These are phyloP conservation scores for Nothoprocta pentlandii DNA, from an alignment of 2,113 vertebrate genomes.

Conservation along the genomic window DNA sequence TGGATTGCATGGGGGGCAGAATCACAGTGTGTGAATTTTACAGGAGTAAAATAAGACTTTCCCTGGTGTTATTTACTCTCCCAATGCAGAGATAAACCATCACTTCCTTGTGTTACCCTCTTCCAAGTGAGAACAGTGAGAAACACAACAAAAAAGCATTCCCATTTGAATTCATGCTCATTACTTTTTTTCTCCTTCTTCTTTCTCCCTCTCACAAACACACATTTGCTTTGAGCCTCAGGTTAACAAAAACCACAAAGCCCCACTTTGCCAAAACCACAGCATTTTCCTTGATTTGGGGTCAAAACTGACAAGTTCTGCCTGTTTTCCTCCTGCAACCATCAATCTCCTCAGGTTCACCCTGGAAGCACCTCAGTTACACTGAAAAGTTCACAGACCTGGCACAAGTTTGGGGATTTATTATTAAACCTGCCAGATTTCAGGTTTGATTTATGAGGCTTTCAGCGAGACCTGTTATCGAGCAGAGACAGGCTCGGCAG, in stretches of 20 bases:
- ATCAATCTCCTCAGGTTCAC: slow-evolving; percentile 59
- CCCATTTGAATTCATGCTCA: slow-evolving; percentile 38
- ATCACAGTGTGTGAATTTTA: neutral
- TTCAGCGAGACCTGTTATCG: neutral
- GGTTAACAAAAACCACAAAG: slow-evolving; percentile 67
- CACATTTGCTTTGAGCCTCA: slow-evolving; percentile 58
- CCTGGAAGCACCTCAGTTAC: slow-evolving; percentile 37
- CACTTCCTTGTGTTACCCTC: slow-evolving; percentile 11
- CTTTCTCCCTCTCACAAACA: neutral
- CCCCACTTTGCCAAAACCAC: slow-evolving; percentile 65
- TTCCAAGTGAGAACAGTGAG: slow-evolving; percentile 55
- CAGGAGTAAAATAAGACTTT: neutral
- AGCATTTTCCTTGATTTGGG: slow-evolving; percentile 69
- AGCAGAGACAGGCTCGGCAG: slow-evolving; percentile 62
- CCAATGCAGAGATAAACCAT: slow-evolving; percentile 21
- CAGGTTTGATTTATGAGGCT: slow-evolving; percentile 65
- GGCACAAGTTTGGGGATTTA: slow-evolving; percentile 61
- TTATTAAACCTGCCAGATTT: slow-evolving; percentile 71
- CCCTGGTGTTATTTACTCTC: slow-evolving; percentile 40
- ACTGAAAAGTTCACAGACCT: slow-evolving; percentile 61
- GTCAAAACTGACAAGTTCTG: slow-evolving; percentile 72
- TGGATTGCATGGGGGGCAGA: neutral
- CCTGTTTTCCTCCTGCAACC: slow-evolving; percentile 56
- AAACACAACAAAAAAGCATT: slow-evolving; percentile 38
- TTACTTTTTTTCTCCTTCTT: neutral